Evolutionary conservation across 2,113 vertebrate species (phyloP).

Genomic region (Forbesichthys papilliferus): DNA sequence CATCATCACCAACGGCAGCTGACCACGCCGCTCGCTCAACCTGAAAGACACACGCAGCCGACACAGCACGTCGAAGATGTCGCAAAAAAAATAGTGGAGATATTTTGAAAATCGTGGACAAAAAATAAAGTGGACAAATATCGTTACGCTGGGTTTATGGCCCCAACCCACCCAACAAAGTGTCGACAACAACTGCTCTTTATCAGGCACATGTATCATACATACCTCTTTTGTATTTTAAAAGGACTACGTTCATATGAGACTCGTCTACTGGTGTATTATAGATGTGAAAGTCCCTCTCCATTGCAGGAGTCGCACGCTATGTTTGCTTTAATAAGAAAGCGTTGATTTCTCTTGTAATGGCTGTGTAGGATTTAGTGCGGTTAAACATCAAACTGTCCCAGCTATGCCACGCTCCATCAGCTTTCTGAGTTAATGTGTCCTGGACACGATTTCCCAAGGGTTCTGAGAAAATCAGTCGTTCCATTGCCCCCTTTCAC

Average conservation of each 20-base stretch:
- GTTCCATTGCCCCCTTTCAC: constrained; percentile 58
- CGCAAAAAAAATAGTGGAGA: too few relatives aligned
- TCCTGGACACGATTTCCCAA: constrained; percentile 57
- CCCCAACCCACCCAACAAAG: constrained; percentile 8
- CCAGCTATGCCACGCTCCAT: constrained; percentile 52
- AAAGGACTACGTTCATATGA: constrained; percentile 28
- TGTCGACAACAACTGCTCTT: constrained; percentile 28
- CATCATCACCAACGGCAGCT: constrained; percentile 99
- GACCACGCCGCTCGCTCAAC: constrained; percentile 67
- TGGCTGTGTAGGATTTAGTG: constrained; percentile 33
- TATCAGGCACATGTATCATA: constrained; percentile 31
- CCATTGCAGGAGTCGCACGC: too few relatives aligned
- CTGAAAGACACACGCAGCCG: constrained; percentile 1
- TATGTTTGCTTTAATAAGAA: too few relatives aligned
- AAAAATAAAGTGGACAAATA: not conserved
- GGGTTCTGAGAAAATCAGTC: constrained; percentile 51
- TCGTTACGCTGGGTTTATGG: constrained; percentile 16
- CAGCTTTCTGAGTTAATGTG: constrained; percentile 66
- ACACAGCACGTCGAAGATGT: too few relatives aligned
- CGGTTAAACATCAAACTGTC: constrained; percentile 72
- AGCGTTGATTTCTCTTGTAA: constrained; percentile 32
- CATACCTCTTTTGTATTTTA: constrained; percentile 19
- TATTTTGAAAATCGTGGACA: constrained; percentile 40
- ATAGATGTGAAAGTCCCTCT: too few relatives aligned
- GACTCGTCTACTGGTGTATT: constrained; percentile 26